Base-by-base conservation (phyloP, 2,797 vertebrate species). In the Alca torda region DNA sequence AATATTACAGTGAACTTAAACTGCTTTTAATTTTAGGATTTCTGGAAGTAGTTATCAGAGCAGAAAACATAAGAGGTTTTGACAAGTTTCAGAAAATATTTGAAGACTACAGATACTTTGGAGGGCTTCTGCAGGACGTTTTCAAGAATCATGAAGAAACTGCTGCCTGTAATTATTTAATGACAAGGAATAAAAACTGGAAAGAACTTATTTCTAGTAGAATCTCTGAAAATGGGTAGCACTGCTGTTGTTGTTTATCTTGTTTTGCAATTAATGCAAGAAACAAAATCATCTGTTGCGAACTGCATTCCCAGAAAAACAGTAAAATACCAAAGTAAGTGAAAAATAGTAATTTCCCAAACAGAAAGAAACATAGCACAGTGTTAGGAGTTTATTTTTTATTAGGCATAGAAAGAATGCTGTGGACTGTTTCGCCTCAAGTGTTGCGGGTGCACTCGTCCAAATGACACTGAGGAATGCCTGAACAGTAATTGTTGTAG, bases 301-400 rank as follows among this genome's bases (percentile, higher is more conserved):
- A 79, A 96, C 69, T 96, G 95, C 92, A 56, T 96, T 81, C 98
- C 98, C 48, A 97, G 98, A 63, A 98, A 98, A 97, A 98, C 97
- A 9, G 88, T 98, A 81, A 94, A 91, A 56, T 98, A 96, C 95
- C 95, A 95, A 87, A 97, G 98, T 98, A 96, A 98, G 98, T 96
- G 57, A 63, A 63, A 87, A 75, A 24, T 3, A 10, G 19, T 30
- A 7, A 30, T 83, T 48, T 48, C 46, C 21, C 46, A 48, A 35
- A 41, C 26, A 51, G 54, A 50, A 68, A 31, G 37, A 41, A 60
- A 15, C 7, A 3, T 10, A 16, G 56, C 23, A 13, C 5, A 15
- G 13, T 16, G 51, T 24, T 64, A 82, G 39, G 72, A 31, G 28
- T 41, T 78, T 37, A 12, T 41, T 77, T 76, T 61, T 78, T 33